Evolutionary conservation across 2,888 invertebrate species (phyloP).

Genomic region (Megalurothrips usitatus): DNA sequence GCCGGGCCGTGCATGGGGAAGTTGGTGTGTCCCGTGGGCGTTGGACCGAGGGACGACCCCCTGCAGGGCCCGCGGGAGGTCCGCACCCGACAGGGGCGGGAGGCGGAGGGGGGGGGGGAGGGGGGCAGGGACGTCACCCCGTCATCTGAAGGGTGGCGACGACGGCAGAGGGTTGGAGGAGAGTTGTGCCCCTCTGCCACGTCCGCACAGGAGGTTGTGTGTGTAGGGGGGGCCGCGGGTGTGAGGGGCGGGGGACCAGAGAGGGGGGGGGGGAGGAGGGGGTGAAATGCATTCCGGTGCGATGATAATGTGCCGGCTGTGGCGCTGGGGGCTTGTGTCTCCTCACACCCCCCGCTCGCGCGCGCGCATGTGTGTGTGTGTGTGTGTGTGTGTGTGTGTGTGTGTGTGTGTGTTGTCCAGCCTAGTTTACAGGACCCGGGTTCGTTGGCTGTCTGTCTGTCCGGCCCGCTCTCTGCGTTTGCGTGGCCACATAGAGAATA

Average conservation of each 20-base stretch:
- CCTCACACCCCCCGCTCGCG: too few species aligned
- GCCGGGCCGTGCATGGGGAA: too few species aligned
- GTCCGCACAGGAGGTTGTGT: background rate
- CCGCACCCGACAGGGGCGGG: too few species aligned
- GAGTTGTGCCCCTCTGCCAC: background rate
- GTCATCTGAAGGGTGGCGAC: background rate
- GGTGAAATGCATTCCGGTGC: background rate
- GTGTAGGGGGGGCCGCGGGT: background rate
- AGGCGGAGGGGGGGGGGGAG: background rate
- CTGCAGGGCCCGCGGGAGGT: background rate
- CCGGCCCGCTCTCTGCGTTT: too few species aligned
- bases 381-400: too few species aligned
- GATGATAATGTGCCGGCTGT: constrained; percentile 7
- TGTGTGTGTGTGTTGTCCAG: too few species aligned
- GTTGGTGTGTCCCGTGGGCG: too few species aligned
- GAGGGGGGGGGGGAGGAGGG: background rate
- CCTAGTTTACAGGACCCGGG: too few species aligned
- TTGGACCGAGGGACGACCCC: too few species aligned
- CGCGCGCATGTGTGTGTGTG: too few species aligned
- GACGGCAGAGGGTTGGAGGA: background rate
- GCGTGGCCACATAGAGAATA: too few species aligned
- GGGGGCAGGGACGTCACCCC: background rate
- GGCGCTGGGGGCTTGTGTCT: background rate
- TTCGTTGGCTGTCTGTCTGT: too few species aligned
- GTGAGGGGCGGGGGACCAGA: background rate